phyloP scores from a whole-genome alignment of 2,888 invertebrate species.

The Euphydryas editha region DNA sequence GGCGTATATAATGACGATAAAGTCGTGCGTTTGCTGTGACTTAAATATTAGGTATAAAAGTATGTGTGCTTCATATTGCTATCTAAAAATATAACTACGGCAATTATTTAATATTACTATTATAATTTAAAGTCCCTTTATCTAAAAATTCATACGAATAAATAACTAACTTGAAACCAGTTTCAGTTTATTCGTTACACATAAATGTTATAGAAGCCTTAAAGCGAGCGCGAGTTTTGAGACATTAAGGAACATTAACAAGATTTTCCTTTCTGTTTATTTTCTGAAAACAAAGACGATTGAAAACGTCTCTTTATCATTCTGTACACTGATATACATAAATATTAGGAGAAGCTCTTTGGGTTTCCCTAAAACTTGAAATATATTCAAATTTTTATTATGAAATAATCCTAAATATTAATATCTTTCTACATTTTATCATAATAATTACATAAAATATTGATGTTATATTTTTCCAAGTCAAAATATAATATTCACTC shows the following conservation, averaged over 20 bases:
- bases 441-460: no score
- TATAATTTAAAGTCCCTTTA: no score
- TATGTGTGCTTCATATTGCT: no score
- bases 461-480: no score
- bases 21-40: no score
- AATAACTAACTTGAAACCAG: background rate
- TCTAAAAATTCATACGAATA: no score
- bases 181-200: no score
- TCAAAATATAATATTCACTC: no score
- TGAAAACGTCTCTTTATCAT: background rate
- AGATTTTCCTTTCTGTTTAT: constrained; percentile 14
- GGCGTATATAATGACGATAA: no score
- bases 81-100: no score
- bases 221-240: constrained; percentile 5
- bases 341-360: constrained; percentile 2
- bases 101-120: no score
- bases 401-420: background rate
- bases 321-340: constrained; percentile 2
- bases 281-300: constrained; percentile 2
- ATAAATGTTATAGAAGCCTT: background rate
- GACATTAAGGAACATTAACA: constrained; percentile 14
- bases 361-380: background rate
- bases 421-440: background rate
- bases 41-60: no score
- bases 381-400: background rate